Base-by-base conservation (phyloP, 2,113 vertebrate species). In the Bombycilla garrulus region DNA sequence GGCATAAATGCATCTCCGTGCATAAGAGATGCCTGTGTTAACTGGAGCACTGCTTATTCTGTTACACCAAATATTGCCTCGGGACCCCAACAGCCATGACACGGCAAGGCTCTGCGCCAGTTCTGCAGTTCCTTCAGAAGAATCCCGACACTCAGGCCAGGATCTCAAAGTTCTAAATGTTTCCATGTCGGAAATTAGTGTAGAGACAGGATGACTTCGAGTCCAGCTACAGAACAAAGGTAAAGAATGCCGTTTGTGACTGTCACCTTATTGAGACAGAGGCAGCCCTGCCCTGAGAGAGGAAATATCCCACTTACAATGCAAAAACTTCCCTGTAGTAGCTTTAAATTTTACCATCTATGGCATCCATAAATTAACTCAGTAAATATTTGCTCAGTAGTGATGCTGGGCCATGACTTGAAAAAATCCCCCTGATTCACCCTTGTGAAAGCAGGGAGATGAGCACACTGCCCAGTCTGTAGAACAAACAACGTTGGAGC, bases 11-110 rank as follows among this genome's bases (percentile, higher is more conserved):
- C 45, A 62, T 57, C 77, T 93, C 48, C 42, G 45, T 69, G 82
- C 31, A 72, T 21, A 86, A 65, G 77, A 54, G 88, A 60, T 71
- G 79, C 28, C 8, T 69, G 58, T 81, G 88, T 50, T 74, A 90
- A 93, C 74, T 81, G 88, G 81, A 89, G 85, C 92, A 65, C 76
- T 81, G 90, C 62, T 96, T 94, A 78, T 88, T 93, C 93, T 92
- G 79, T 48, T 67, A 81, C 26, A 11, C 88, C 74, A 91, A 95
- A 93, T 92, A 92, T 72, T 95, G 89, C 86, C 86, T 56, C 60
- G n/a, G 88, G 88, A 83, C 42, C 71, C 64, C 76, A 48, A 14
- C 8, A 94, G 11, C 48, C 70, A 83, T 87, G 87, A 87, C 82
- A 80, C 2, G 22, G 72, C 80, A 92, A 71, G 83, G 86, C 77